Percentiles rank a stretch among this genome's conserved stretches.
phyloP scores from a whole-genome alignment of 2,113 vertebrate genomes.

The Pluvianellus socialis region DNA sequence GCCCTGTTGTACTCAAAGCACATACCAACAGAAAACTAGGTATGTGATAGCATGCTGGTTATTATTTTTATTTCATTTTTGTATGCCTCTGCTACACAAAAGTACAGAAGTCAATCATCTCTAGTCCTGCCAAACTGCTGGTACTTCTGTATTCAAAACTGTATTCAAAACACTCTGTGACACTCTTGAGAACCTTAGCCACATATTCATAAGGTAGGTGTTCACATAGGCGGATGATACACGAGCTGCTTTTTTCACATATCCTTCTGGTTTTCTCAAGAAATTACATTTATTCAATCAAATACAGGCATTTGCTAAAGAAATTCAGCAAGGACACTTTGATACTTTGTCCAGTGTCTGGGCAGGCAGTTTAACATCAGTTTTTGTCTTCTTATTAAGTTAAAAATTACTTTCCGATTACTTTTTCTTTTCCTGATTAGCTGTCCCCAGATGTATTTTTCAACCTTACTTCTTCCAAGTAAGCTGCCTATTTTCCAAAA shows the following conservation, averaged over 20 bases:
- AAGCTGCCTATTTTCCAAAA: not conserved
- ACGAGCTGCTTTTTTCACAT: not conserved
- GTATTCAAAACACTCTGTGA: not conserved
- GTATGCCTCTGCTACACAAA: not conserved
- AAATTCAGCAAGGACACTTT: not conserved
- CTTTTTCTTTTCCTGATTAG: not conserved
- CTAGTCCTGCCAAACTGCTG: not conserved
- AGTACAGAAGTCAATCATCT: not conserved
- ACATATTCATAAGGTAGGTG: fast-evolving
- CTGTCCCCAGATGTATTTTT: not conserved
- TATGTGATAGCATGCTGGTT: not conserved
- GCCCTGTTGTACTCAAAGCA: not conserved
- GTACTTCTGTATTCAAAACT: not conserved
- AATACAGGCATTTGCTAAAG: not conserved
- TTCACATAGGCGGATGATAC: not conserved
- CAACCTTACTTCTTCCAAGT: not conserved
- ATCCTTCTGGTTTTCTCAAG: not conserved
- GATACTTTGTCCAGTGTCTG: not conserved
- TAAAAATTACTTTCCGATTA: not conserved
- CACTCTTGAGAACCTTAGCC: not conserved
- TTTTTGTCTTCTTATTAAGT: not conserved
- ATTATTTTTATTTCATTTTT: not conserved
- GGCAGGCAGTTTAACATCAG: not conserved
- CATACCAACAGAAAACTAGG: not conserved
- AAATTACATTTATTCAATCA: not conserved